phyloP scores from a whole-genome alignment of 2,888 invertebrate species.

The Hemistola chrysoprasaria region DNA sequence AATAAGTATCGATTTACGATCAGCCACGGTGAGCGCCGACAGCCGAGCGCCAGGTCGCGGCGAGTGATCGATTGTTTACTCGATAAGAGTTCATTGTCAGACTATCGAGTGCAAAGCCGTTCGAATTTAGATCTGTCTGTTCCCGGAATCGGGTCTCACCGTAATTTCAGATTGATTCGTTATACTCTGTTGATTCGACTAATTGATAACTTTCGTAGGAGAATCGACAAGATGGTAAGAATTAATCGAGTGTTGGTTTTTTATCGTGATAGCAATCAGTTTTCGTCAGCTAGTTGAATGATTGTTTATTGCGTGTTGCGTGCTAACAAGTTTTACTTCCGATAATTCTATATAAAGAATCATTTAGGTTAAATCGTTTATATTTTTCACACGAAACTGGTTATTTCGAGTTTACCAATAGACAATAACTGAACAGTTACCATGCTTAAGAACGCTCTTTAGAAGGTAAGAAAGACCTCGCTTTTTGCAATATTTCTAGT shows the following conservation, averaged over 20 bases:
- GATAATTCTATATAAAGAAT: slow-evolving; percentile 17
- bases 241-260: slow-evolving; percentile 20
- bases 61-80: slow-evolving; percentile 74
- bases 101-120: slow-evolving; percentile 65
- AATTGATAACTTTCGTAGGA: slow-evolving; percentile 17
- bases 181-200: slow-evolving; percentile 10
- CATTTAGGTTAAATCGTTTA: slow-evolving; percentile 9
- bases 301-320: slow-evolving; percentile 35
- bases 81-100: slow-evolving; percentile 78
- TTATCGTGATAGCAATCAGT: slow-evolving; percentile 26
- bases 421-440: no score
- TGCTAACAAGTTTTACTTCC: slow-evolving; percentile 21
- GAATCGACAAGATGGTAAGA: slow-evolving; percentile 9
- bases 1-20: slow-evolving; percentile 69
- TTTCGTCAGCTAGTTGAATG: slow-evolving; percentile 20
- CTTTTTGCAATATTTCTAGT: no score
- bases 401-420: no score
- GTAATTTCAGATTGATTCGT: slow-evolving; percentile 34
- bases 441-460: no score
- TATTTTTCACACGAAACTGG: no score
- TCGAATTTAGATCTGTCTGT: slow-evolving; percentile 65
- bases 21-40: slow-evolving; percentile 62
- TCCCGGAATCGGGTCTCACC: slow-evolving; percentile 51
- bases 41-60: slow-evolving; percentile 67
- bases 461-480: no score